Percentiles rank a stretch among this genome's conserved stretches.
phyloP scores from a whole-genome alignment of 2,797 vertebrate genomes.

The Melanogrammus aeglefinus region DNA sequence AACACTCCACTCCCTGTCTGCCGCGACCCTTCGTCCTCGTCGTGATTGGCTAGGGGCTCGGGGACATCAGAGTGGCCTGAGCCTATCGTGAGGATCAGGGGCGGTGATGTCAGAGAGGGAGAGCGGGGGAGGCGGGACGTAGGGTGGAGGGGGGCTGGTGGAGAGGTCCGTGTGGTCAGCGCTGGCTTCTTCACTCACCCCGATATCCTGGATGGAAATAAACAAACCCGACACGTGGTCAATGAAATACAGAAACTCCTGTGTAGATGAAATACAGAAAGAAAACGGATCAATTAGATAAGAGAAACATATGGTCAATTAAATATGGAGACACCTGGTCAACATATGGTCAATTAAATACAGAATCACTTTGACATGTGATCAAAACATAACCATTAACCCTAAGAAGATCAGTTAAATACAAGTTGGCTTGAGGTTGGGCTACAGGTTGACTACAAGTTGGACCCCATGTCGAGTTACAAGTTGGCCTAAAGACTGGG shows the following conservation, averaged over 20 bases:
- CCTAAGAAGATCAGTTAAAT: neutral
- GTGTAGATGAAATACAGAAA: too few species aligned
- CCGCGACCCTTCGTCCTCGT: constrained; percentile 44
- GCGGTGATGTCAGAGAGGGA: constrained; percentile 67
- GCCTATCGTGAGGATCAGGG: constrained; percentile 62
- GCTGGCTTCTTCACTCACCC: constrained; percentile 66
- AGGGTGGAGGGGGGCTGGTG: constrained; percentile 68
- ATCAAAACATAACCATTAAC: neutral
- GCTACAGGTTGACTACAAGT: too few species aligned
- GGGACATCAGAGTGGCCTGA: constrained; percentile 62
- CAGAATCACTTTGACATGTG: neutral
- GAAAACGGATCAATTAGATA: neutral
- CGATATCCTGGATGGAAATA: constrained; percentile 57
- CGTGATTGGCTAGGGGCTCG: constrained; percentile 53
- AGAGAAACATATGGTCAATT: neutral
- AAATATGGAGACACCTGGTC: too few species aligned
- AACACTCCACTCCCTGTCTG: constrained; percentile 51
- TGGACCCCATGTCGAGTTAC: too few species aligned
- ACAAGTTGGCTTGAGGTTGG: too few species aligned
- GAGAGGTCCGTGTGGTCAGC: constrained; percentile 72
- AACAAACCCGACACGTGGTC: neutral
- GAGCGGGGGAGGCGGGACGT: constrained; percentile 67
- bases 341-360: neutral
- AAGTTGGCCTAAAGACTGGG: too few species aligned
- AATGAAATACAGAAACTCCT: neutral